Evolutionary conservation across 2,797 vertebrate species (phyloP).

Genomic region (Trachops cirrhosus): DNA sequence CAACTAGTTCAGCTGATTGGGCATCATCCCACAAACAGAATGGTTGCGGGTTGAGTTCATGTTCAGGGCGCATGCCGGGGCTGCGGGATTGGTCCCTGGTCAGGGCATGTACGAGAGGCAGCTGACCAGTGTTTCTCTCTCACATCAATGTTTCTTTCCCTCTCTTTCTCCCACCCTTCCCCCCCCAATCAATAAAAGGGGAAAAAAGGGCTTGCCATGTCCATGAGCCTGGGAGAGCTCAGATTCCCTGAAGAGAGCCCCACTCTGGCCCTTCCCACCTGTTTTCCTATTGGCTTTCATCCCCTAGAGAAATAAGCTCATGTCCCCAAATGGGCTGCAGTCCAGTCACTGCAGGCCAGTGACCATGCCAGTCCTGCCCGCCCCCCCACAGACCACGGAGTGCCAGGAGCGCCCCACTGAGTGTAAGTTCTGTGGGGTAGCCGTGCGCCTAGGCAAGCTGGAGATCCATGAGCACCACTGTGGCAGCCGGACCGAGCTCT

Average conservation of each 20-base stretch:
- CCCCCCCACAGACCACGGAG: slow-evolving; percentile 74
- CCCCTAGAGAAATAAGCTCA: not conserved
- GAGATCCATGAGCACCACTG: slow-evolving; percentile 80
- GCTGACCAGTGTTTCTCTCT: not conserved
- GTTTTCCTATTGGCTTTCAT: not conserved
- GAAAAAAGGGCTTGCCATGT: not conserved
- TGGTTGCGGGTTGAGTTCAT: not conserved
- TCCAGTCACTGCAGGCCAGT: not conserved
- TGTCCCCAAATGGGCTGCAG: not conserved
- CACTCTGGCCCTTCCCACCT: not conserved
- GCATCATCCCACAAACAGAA: not conserved
- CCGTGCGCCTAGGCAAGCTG: slow-evolving; percentile 78
- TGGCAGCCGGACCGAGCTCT: slow-evolving; percentile 82
- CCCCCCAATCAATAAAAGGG: not conserved
- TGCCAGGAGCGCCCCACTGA: slow-evolving; percentile 74
- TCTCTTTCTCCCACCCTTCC: not conserved
- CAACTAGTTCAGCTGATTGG: not conserved
- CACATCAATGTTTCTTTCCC: not conserved
- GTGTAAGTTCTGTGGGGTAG: slow-evolving; percentile 86
- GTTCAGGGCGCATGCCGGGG: not conserved
- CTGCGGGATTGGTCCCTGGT: not conserved
- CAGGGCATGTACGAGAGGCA: not conserved
- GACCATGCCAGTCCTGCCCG: not conserved
- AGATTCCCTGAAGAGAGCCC: not conserved
- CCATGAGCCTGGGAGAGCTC: not conserved